These are phyloP conservation scores for Lottia gigantea DNA, from an alignment of 2,888 invertebrate genomes.

Conservation along the genomic window DNA sequence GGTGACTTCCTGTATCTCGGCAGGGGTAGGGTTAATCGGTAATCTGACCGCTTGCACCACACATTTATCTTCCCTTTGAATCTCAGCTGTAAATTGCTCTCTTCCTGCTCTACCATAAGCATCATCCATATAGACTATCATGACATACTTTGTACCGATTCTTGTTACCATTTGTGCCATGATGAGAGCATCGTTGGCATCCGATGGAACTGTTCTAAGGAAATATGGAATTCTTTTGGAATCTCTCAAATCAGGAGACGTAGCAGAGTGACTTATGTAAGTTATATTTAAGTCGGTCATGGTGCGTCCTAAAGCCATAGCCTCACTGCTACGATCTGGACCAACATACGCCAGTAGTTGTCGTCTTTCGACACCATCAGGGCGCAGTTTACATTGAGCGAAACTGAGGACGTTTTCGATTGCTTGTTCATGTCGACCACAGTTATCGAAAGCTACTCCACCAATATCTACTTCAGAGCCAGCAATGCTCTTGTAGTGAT, in stretches of 20 bases:
- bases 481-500: slow-evolving; percentile 31
- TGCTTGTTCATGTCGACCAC: slow-evolving; percentile 41
- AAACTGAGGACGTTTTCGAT: slow-evolving; percentile 52
- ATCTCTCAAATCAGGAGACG: slow-evolving; percentile 40
- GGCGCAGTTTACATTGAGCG: slow-evolving; percentile 48
- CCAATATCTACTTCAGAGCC: slow-evolving; percentile 41
- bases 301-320: slow-evolving; percentile 54
- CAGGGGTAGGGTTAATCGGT: neutral
- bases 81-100: neutral
- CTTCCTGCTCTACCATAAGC: slow-evolving; percentile 28
- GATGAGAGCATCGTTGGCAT: slow-evolving; percentile 43
- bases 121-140: slow-evolving; percentile 39
- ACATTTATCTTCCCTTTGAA: slow-evolving; percentile 33
- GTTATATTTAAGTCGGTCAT: slow-evolving; percentile 72
- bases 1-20: neutral
- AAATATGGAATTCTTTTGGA: slow-evolving; percentile 40
- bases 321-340: slow-evolving; percentile 47
- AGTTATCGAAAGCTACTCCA: slow-evolving; percentile 59
- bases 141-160: slow-evolving; percentile 35
- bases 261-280: slow-evolving; percentile 64
- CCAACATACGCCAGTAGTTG: slow-evolving; percentile 58
- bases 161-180: slow-evolving; percentile 44
- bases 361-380: slow-evolving; percentile 41
- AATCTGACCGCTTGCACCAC: slow-evolving; percentile 33
- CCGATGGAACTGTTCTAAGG: slow-evolving; percentile 50